These are phyloP conservation scores for Lagopus leucura DNA, from an alignment of 2,113 vertebrate genomes.

Conservation along the genomic window DNA sequence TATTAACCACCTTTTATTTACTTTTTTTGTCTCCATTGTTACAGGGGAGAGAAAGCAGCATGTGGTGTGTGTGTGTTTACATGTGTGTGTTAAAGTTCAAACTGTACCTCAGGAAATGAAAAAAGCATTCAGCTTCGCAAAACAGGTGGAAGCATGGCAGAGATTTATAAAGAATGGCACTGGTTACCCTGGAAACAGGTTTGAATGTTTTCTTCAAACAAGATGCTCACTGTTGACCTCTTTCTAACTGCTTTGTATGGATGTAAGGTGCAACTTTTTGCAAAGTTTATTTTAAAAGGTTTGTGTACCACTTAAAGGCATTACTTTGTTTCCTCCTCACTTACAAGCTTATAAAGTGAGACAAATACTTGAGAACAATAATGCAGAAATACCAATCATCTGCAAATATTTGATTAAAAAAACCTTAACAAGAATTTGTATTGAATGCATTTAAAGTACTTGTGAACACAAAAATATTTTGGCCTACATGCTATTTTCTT, in stretches of 20 bases:
- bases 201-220: constrained; percentile 68
- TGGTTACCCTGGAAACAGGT: constrained; percentile 79
- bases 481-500: not conserved
- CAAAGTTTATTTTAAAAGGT: not conserved
- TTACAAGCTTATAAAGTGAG: not conserved
- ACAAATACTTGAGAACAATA: not conserved
- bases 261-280: constrained; percentile 50
- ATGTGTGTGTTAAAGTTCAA: constrained; percentile 27
- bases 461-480: not conserved
- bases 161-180: constrained; percentile 49
- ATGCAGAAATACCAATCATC: not conserved
- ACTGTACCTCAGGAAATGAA: constrained; percentile 41
- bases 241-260: constrained; percentile 11
- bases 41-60: constrained; percentile 34
- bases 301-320: not conserved
- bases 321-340: not conserved
- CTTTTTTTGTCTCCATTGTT: constrained; percentile 38
- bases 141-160: constrained; percentile 34
- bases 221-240: constrained; percentile 60
- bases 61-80: not conserved
- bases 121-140: constrained; percentile 46
- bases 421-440: not conserved
- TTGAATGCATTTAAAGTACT: not conserved
- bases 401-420: not conserved
- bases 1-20: constrained; percentile 63